phyloP scores from a whole-genome alignment of 2,888 invertebrate genomes.

The Ormia ochracea region DNA sequence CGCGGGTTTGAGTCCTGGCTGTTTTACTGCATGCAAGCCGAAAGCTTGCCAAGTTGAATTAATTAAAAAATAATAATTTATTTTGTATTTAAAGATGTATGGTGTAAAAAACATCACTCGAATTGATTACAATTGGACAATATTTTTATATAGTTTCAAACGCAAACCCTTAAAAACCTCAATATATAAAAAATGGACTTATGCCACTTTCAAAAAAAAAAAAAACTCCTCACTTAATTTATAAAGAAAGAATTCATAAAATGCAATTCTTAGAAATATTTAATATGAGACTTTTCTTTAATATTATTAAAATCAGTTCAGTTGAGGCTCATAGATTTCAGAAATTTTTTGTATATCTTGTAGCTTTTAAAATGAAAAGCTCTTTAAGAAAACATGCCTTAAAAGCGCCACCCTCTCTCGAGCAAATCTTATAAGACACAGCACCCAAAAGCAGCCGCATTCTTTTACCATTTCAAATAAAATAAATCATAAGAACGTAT shows the following conservation, averaged over 20 bases:
- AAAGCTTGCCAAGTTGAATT: too few species aligned
- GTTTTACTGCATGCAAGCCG: too few species aligned
- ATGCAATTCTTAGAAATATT: neutral
- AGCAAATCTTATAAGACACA: neutral
- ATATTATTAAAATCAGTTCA: neutral
- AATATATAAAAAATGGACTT: too few species aligned
- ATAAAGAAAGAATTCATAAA: neutral
- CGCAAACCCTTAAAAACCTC: too few species aligned
- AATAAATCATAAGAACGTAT: slow-evolving; percentile 7
- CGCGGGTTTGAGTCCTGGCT: too few species aligned
- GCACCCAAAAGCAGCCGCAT: neutral
- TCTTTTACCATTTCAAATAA: neutral
- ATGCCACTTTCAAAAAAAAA: too few species aligned
- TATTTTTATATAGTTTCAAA: too few species aligned
- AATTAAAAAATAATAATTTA: too few species aligned
- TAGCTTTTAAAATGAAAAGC: neutral
- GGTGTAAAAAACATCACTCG: too few species aligned
- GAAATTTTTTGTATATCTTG: neutral
- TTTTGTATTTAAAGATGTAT: too few species aligned
- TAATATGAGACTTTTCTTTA: neutral
- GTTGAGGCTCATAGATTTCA: neutral
- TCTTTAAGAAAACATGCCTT: neutral
- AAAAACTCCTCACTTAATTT: too few species aligned
- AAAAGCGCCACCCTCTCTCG: neutral
- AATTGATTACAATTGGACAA: too few species aligned